Base-by-base conservation (phyloP, 2,888 invertebrate species). In the Zeuzera pyrina region DNA sequence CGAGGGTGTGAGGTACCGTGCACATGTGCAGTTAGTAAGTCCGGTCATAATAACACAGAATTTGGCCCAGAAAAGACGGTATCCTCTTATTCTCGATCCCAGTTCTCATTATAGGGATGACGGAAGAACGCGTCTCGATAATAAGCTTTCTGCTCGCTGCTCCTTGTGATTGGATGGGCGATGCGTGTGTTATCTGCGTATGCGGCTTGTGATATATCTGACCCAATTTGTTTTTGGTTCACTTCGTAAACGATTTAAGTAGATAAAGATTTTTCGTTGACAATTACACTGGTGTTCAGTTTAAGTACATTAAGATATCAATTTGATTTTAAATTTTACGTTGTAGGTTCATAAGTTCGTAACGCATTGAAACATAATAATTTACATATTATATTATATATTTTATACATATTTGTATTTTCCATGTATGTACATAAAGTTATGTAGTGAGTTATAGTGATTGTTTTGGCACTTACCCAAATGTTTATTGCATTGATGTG, bases 401-500 rank as follows among this genome's bases (percentile, higher is more conserved):
- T n/a, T n/a, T n/a, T n/a, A n/a, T n/a, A n/a, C n/a, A n/a, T n/a
- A n/a, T n/a, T n/a, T n/a, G n/a, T n/a, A n/a, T n/a, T n/a, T n/a
- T n/a, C n/a, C n/a, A n/a, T n/a, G n/a, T n/a, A n/a, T n/a, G n/a
- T 22, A 22, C 13, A 26, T 43, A 44, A 48, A 56, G 58, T 53
- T 77, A 74, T 72, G 65, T 73, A 71, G 68, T 71, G 73, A 71
- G 74, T 76, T 77, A 73, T 71, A 69, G 70, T 77, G 76, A 78
- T 78, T 79, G 77, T 76, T 71, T 81, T 81, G 81, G 79, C 79
- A 58, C 57, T 45, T 61, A 54, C 66, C 79, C 81, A 81, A 77
- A 71, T 71, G 66, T 60, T 53, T 59, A 60, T 69, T 69, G 58
- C 55, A 67, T 72, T 70, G 69, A 72, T 65, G 62, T 54, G 61